A percentile compares a stretch with the other conserved stretches of the same genome.
Conservation (phyloP, 2,888 invertebrate species). For the Chaetoderma sp. region DNA sequence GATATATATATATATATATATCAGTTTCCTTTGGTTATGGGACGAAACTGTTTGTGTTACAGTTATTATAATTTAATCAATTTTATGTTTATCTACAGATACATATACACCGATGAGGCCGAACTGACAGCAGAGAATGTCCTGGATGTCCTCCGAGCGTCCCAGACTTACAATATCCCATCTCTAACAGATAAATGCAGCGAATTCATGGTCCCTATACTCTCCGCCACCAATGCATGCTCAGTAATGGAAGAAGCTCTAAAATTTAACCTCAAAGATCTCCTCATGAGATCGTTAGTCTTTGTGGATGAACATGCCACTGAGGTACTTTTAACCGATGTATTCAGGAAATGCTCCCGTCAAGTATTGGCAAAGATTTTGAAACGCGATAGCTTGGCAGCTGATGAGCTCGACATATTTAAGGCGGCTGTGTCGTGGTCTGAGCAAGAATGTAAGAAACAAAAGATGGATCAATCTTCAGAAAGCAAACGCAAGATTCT, state of each 20-base stretch:
- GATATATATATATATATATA: too few relatives aligned
- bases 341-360: constrained; percentile 24
- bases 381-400: constrained; percentile 31
- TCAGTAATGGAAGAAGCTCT: constrained; percentile 42
- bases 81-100: constrained; percentile 31
- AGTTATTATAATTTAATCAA: too few relatives aligned
- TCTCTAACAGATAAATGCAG: constrained; percentile 32
- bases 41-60: too few relatives aligned
- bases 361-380: constrained; percentile 30
- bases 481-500: constrained; percentile 4
- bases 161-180: constrained; percentile 33
- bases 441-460: constrained; percentile 16
- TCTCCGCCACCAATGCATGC: constrained; percentile 39
- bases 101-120: constrained; percentile 39
- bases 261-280: constrained; percentile 32
- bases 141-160: constrained; percentile 33
- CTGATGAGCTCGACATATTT: constrained; percentile 31
- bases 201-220: constrained; percentile 34
- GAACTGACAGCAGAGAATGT: constrained; percentile 38
- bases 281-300: constrained; percentile 27
- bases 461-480: constrained; percentile 1
- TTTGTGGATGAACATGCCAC: constrained; percentile 34
- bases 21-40: too few relatives aligned
- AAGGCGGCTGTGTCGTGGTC: constrained; percentile 32
- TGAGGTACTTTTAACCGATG: constrained; percentile 22